Evolutionary conservation across 2,113 vertebrate species (phyloP).

Genomic region (Colinus virginianus): DNA sequence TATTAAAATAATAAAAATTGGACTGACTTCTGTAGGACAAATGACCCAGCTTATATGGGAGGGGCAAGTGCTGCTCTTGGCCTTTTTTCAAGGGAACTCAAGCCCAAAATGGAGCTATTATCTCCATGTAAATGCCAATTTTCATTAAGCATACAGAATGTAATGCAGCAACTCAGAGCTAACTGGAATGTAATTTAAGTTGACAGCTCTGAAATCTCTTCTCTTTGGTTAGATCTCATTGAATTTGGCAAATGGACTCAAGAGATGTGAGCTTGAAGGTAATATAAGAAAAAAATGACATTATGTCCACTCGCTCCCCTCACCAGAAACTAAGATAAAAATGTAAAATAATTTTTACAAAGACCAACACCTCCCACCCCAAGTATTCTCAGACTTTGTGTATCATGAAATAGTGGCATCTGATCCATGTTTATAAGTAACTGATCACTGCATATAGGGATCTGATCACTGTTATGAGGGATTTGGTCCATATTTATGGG

Average conservation of each 20-base stretch:
- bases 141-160: conserved; percentile 33
- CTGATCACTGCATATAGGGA: too few species aligned
- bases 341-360: not conserved
- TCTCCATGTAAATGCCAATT: conserved; percentile 44
- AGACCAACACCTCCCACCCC: not conserved
- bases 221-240: conserved; percentile 23
- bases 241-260: conserved; percentile 18
- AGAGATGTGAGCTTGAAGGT: not conserved
- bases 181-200: conserved; percentile 34
- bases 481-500: too few species aligned
- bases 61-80: not conserved
- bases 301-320: not conserved
- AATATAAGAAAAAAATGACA: not conserved
- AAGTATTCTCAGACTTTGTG: not conserved
- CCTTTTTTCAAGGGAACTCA: not conserved
- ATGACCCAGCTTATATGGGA: not conserved
- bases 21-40: not conserved
- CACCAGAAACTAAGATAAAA: not conserved
- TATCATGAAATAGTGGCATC: not conserved
- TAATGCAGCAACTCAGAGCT: not conserved
- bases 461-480: too few species aligned
- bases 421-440: too few species aligned
- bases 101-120: conserved; percentile 32
- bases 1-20: not conserved
- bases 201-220: conserved; percentile 55